Base-by-base conservation (phyloP, 2,113 vertebrate genomes). In the Salvator merianae region DNA sequence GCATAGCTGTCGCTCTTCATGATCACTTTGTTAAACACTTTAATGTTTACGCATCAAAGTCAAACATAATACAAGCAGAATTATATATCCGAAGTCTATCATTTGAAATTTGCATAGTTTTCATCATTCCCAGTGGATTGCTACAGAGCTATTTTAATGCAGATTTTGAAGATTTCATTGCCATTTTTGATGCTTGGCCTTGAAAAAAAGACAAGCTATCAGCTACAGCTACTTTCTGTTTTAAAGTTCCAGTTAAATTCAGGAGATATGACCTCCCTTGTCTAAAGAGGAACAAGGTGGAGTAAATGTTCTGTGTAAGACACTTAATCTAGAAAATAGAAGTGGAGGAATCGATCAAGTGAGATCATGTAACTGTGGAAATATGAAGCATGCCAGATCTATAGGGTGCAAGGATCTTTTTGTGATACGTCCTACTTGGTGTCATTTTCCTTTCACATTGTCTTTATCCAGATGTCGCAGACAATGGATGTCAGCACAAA, bases 31-130 rank as follows among this genome's bases (percentile, higher is more conserved):
- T 63, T 79, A 77, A 89, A 76, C 87, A n/a, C 55, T 73, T 36
- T 80, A 75, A 79, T 69, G 59, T 73, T 89, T 90, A 71, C 59
- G 28, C 12, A 84, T 28, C 87, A 36, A 55, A 90, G 87, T 78
- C 84, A 36, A 76, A 40, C 62, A 87, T 88, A 84, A 87, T 84
- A 89, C 86, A 84, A 88, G 77, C 72, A 34, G 81, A 91, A 83
- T 85, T 69, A 89, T 68, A 47, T 47, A 76, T 71, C 79, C 82
- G 34, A 36, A 22, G 24, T 32, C 79, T 90, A 81, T 83, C 77
- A 79, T 90, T 84, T 84, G 5, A 71, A 84, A 88, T 76, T 72
- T 73, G 77, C 53, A 30, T 68, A n/a, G 22, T 77, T 87, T 63
- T 83, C 71, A 70, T n/a, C 0, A 24, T 93, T 86, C 85, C 85